Evolutionary conservation across 2,888 invertebrate genomes (phyloP).

Genomic region (Palloptera scutellata): DNA sequence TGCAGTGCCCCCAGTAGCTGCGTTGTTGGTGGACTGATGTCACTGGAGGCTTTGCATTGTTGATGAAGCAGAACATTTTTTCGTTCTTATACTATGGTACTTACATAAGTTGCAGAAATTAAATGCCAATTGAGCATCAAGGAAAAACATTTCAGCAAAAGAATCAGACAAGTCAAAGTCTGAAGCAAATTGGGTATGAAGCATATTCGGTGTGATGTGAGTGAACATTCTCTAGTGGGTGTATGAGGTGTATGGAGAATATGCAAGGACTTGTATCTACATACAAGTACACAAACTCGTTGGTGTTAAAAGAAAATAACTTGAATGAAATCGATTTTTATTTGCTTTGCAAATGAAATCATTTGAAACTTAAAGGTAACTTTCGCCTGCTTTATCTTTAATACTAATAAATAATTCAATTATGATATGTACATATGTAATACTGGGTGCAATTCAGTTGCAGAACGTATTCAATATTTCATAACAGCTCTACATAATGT

Average conservation of each 20-base stretch:
- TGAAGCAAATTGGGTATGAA: neutral
- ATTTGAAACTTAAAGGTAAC: too few species aligned
- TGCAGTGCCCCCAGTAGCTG: neutral
- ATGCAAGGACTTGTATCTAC: too few species aligned
- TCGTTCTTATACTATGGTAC: too few species aligned
- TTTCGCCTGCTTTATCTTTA: too few species aligned
- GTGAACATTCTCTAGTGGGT: too few species aligned
- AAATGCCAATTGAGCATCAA: constrained; percentile 27
- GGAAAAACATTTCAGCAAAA: neutral
- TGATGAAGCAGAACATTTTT: constrained; percentile 14
- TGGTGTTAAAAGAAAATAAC: too few species aligned
- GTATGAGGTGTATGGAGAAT: neutral
- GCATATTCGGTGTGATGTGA: neutral
- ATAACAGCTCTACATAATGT: constrained; percentile 3
- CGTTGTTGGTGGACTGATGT: neutral
- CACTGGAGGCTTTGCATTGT: neutral
- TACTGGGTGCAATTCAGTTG: too few species aligned
- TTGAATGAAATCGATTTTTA: too few species aligned
- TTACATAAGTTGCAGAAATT: constrained; percentile 19
- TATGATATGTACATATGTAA: too few species aligned
- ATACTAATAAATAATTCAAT: too few species aligned
- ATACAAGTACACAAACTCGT: too few species aligned
- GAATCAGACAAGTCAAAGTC: neutral
- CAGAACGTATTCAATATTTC: neutral
- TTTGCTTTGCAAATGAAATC: too few species aligned